Percentiles rank a stretch among this genome's conserved stretches.
Evolutionary conservation across 2,113 vertebrate genomes (phyloP).

Genomic region (Eulemur macaco): DNA sequence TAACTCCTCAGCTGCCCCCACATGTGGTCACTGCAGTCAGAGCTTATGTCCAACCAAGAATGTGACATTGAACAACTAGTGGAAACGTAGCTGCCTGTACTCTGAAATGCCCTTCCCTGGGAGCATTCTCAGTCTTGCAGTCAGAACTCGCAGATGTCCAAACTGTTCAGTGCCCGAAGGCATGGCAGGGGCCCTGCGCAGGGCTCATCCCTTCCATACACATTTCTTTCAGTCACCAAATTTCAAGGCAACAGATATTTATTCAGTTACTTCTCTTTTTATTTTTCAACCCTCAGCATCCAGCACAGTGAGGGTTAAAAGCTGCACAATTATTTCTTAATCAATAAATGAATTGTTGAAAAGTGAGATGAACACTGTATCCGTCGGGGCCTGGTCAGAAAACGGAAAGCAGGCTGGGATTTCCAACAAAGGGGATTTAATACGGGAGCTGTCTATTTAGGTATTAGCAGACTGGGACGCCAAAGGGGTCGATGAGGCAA

Average conservation of each 20-base stretch:
- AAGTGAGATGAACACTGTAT: background rate
- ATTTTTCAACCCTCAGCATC: background rate
- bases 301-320: background rate
- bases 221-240: background rate
- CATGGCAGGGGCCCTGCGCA: background rate
- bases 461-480: background rate
- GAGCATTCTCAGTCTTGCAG: rapidly evolving
- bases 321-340: background rate
- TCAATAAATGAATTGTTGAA: background rate
- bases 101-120: background rate
- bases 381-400: background rate
- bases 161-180: background rate
- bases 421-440: background rate
- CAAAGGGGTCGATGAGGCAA: rapidly evolving
- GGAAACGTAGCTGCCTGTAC: background rate
- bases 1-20: background rate
- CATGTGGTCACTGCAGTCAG: background rate
- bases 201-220: rapidly evolving
- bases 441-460: background rate
- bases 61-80: background rate
- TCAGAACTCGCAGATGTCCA: background rate
- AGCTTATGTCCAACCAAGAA: background rate
- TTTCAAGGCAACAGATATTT: background rate
- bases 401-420: background rate
- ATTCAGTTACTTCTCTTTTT: background rate